Evolutionary conservation across 2,797 vertebrate species (phyloP), one percentile per base, ranked within the genome.

Genomic region (Microctenopoma lineatum): DNA sequence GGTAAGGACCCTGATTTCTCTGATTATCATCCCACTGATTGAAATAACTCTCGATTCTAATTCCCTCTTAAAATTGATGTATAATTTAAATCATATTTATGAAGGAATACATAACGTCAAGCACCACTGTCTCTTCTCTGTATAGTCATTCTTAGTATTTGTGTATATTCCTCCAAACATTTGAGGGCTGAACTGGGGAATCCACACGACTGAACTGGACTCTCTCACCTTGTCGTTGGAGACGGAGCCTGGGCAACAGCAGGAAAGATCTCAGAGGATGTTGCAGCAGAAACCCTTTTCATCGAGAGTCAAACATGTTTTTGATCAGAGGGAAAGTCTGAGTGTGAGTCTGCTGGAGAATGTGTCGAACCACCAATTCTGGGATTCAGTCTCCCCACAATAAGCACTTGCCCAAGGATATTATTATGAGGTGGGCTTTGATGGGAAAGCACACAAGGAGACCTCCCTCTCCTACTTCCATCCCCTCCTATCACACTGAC

Each of bases 371-470:
- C 27, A 29, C 27, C 27, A 29, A 29, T 29, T 6, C 27, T 29
- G 27, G 27, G 27, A 29, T 29, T 29, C 27, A 29, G 4, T 29
- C 14, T 50, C 48, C 75, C 53, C 60, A 39, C 75, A 77, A 85
- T 58, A 74, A 78, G 50, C 57, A 65, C 39, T 66, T 14, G 44
- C 81, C 70, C 29, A 39, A 42, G 63, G 80, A 76, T 60, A 59
- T 75, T 69, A 77, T 71, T 52, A 75, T 69, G 52, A 73, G 60
- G 54, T 42, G 29, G 52, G 56, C 73, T 84, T 72, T 83, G 59
- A 79, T 67, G 68, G 58, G 60, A 71, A 62, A 56, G 14, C 4
- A 0, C 2, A 25, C 53, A 60, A 34, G 46, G 73, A 47, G 25
- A 61, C 73, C 18, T 46, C 38, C 16, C 21, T 63, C 47, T 65